Evolutionary conservation across 2,888 invertebrate species (phyloP), one percentile per base, ranked within the genome.

Genomic region (Zeuzera pyrina): DNA sequence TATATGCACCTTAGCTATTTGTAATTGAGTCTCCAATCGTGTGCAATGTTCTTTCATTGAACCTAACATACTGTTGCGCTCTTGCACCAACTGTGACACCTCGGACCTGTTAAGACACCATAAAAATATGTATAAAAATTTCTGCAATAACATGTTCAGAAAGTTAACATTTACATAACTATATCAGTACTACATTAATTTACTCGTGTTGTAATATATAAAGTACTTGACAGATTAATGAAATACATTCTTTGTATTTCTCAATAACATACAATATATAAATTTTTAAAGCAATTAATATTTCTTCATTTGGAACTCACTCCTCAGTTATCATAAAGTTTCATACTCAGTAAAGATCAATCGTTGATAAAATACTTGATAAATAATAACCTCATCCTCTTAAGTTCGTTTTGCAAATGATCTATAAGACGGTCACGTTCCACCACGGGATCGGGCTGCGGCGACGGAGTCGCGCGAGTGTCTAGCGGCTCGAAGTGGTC

Each of bases 401-500:
- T 87, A 36, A 93, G 81, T 65, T 94, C 93, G 42, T 88, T 88
- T 62, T 91, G 90, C 43, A 95, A 83, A 54, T 94, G 91, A 39
- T 91, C 90, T 43, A 95, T 94, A 25, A 94, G 78, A 37, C 88
- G 85, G 63, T 94, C 93, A 34, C 93, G 61, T 52, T 89, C 88
- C 5, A 85, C 60, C 6, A 88, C 56, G 1, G 86, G 78, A 59
- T 73, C 72, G 37, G 73, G 68, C 46, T 72, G 64, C 45, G 69
- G 84, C 3, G 73, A 74, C 1, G 66, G 73, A 28, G 70, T 57
- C 13, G 67, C 49, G 5, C 70, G 70, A 11, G 56, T 52, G 34
- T 73, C 68, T 30, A 62, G 56, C 36, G 59, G 57, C 3, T 78
- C 74, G 26, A 54, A 23, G 3, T 62, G 72, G 29, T 76, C 81